Base-by-base conservation (phyloP, 2,888 invertebrate genomes). In the Teleiodes luculella region DNA sequence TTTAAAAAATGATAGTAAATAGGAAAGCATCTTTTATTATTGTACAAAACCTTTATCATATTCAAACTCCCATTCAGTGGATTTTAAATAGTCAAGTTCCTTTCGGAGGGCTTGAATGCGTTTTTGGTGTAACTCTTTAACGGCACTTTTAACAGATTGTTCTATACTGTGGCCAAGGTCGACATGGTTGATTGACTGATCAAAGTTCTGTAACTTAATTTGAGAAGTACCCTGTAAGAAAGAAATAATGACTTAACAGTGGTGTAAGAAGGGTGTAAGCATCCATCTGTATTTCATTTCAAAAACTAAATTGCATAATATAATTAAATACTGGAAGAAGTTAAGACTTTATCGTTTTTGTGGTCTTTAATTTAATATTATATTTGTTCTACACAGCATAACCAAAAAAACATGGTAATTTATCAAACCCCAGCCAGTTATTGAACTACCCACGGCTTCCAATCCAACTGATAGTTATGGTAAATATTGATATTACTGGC, bases 31-130 rank as follows among this genome's bases (percentile, higher is more conserved):
- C 59, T 60, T 81, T 1, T 18, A 18, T 69, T 80, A 86, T 69
- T 92, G 92, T 18, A 91, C 91, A 74, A 92, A 91, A 55, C 91
- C 93, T 78, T 92, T 94, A 60, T 95, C 94, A 65, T 92, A 90
- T 37, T 94, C 93, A 84, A 94, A 95, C 79, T 94, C 93, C 96
- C 96, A 96, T 71, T 95, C 94, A 0, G 95, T 95, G 52, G 93
- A 92, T 73, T 94, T 95, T n/a, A 96, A 82, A 72, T 93, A 93
- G 63, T 94, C 94, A 54, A 95, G 80, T 80, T 95, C 95, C 76
- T 94, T 95, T 56, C 95, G 88, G 36, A 96, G 78, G 35, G 90
- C 83, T 76, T 94, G 93, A 54, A 96, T 90, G 59, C 95, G 90
- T 70, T 93, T 94, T 56, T 92, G 90, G 64, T 95, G 95, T 56